These are phyloP conservation scores for Myiozetetes cayanensis DNA, from an alignment of 2,113 vertebrate species.

Conservation along the genomic window DNA sequence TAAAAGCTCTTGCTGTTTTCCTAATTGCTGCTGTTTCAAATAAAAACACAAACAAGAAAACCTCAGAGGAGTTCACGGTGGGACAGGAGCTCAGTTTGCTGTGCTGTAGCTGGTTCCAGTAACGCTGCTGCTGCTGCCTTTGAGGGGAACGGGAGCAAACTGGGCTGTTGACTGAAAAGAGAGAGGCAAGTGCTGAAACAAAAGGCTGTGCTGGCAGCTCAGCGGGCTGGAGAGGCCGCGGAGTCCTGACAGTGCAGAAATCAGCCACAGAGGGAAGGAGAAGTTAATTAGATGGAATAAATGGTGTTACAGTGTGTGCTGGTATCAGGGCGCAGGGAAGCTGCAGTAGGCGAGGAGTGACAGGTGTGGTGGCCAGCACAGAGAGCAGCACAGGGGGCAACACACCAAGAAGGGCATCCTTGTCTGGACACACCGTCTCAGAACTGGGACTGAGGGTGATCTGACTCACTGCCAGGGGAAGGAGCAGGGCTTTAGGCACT, in stretches of 20 bases:
- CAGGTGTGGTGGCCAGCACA: not conserved
- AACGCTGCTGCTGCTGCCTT: not conserved
- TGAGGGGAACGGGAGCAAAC: not conserved
- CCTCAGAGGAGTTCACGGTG: not conserved
- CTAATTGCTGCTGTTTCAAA: not conserved
- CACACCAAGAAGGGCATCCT: accelerated
- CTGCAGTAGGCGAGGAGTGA: not conserved
- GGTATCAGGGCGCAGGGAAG: not conserved
- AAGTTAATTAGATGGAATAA: not conserved
- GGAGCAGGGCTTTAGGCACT: not conserved
- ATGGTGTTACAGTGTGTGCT: accelerated
- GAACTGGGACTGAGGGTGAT: not conserved
- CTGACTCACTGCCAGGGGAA: not conserved
- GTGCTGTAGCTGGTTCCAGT: not conserved
- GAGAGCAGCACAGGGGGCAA: not conserved
- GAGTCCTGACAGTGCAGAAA: not conserved
- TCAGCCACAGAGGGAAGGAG: not conserved
- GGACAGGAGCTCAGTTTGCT: not conserved
- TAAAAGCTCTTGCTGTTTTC: not conserved
- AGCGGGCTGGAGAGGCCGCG: not conserved
- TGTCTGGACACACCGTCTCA: not conserved
- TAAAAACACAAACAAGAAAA: not conserved
- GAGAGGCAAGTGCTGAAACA: not conserved
- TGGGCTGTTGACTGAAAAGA: not conserved
- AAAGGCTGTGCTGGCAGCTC: not conserved